A percentile compares a stretch with the other conserved stretches of the same genome.
phyloP scores from a whole-genome alignment of 2,797 vertebrate species.

The Astyanax mexicanus region DNA sequence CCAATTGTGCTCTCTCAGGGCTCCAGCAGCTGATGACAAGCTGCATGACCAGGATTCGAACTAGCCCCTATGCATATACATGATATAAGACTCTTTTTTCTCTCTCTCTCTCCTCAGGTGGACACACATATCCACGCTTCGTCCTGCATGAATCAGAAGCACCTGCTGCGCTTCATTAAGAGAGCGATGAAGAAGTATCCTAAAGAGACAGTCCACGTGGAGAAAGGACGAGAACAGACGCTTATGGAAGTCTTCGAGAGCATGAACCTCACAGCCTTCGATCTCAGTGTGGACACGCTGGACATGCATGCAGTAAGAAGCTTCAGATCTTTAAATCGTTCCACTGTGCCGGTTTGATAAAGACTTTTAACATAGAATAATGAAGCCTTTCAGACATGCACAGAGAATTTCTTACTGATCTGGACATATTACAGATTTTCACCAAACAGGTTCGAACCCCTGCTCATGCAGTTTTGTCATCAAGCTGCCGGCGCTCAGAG shows the following conservation, averaged over 20 bases:
- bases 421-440: too few species aligned
- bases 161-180: slow-evolving; percentile 87
- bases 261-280: slow-evolving; percentile 88
- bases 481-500: too few species aligned
- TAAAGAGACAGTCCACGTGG: slow-evolving; percentile 82
- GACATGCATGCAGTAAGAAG: slow-evolving; percentile 88
- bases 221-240: slow-evolving; percentile 81
- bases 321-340: not conserved
- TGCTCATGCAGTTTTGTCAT: too few species aligned
- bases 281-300: slow-evolving; percentile 89
- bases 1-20: too few species aligned
- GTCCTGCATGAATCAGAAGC: slow-evolving; percentile 91
- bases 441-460: too few species aligned
- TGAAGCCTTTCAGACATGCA: too few species aligned
- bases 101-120: slow-evolving; percentile 72
- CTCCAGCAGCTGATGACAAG: too few species aligned
- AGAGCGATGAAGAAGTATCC: slow-evolving; percentile 86
- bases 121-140: slow-evolving; percentile 91
- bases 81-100: not conserved
- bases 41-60: too few species aligned
- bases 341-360: not conserved
- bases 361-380: too few species aligned
- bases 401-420: too few species aligned
- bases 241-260: slow-evolving; percentile 85
- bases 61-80: too few species aligned